These are phyloP conservation scores for Eira barbara DNA, from an alignment of 2,113 vertebrate species.

Conservation along the genomic window DNA sequence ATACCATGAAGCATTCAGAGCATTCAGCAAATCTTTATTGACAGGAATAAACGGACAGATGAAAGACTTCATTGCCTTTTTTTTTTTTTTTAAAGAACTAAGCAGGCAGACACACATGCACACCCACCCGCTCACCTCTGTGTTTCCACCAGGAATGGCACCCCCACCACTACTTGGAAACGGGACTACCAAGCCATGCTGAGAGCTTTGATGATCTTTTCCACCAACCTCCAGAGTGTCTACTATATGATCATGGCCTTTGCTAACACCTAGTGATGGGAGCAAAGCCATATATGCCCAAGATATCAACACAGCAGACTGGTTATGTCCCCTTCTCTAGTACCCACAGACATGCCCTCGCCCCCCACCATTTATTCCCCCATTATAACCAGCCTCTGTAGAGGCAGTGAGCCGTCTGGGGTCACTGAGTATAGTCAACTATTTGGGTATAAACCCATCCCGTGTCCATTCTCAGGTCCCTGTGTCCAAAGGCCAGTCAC, in stretches of 20 bases:
- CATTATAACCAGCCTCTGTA: background rate
- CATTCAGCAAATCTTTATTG: background rate
- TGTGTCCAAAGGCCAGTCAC: background rate
- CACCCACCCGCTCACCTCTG: background rate
- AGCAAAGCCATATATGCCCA: background rate
- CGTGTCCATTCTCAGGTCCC: background rate
- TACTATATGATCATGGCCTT: background rate
- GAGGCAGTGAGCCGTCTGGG: background rate
- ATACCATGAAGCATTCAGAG: background rate
- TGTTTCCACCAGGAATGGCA: background rate
- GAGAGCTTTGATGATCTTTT: background rate
- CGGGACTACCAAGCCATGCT: background rate
- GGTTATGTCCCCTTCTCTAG: too few species aligned
- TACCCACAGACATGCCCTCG: background rate
- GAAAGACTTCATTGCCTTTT: background rate
- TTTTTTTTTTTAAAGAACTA: background rate
- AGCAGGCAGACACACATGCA: background rate
- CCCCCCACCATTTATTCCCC: background rate
- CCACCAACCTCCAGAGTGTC: background rate
- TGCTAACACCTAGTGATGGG: background rate
- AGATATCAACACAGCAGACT: background rate
- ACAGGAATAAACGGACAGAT: background rate
- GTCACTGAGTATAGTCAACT: background rate
- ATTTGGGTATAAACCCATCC: background rate
- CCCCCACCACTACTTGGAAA: background rate